These are phyloP conservation scores for Danio choprae DNA, from an alignment of 2,797 vertebrate species.

Conservation along the genomic window DNA sequence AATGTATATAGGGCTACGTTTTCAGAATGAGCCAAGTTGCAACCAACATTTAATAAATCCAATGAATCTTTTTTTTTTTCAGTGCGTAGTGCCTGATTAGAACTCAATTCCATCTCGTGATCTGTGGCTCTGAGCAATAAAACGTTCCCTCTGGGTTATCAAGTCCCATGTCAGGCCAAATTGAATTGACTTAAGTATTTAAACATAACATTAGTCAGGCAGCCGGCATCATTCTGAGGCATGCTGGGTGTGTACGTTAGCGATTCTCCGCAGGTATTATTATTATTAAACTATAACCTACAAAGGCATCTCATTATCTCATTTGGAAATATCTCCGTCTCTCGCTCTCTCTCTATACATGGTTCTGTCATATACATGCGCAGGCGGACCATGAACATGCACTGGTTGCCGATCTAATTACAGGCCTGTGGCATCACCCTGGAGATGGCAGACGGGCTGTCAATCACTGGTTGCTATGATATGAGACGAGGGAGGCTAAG, in stretches of 20 bases:
- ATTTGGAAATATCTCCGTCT: constrained; percentile 1
- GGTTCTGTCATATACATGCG: constrained; percentile 32
- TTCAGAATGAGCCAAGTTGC: too few relatives aligned
- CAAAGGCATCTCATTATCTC: constrained; percentile 34
- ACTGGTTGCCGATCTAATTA: constrained; percentile 29
- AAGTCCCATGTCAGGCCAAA: constrained; percentile 23
- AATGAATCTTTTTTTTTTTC: background rate
- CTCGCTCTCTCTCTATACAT: constrained; percentile 50
- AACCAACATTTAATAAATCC: too few relatives aligned
- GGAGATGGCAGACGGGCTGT: constrained; percentile 44
- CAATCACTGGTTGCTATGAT: constrained; percentile 52
- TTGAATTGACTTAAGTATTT: constrained; percentile 21
- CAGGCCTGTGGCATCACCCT: constrained; percentile 24
- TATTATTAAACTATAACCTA: constrained; percentile 37
- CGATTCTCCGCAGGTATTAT: background rate
- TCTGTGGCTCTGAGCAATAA: background rate
- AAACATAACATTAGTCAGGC: constrained; percentile 26
- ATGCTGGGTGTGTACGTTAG: constrained; percentile 4
- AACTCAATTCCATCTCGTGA: background rate
- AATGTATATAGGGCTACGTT: too few relatives aligned
- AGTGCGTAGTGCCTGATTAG: background rate
- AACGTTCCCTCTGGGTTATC: constrained; percentile 4
- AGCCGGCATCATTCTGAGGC: background rate
- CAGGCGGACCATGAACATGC: constrained; percentile 42
- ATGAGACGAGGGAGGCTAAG: constrained; percentile 25